A percentile compares a stretch with the other conserved stretches of the same genome.
Conservation (phyloP, 2,113 vertebrate species). For the Ibidorhyncha struthersii region DNA sequence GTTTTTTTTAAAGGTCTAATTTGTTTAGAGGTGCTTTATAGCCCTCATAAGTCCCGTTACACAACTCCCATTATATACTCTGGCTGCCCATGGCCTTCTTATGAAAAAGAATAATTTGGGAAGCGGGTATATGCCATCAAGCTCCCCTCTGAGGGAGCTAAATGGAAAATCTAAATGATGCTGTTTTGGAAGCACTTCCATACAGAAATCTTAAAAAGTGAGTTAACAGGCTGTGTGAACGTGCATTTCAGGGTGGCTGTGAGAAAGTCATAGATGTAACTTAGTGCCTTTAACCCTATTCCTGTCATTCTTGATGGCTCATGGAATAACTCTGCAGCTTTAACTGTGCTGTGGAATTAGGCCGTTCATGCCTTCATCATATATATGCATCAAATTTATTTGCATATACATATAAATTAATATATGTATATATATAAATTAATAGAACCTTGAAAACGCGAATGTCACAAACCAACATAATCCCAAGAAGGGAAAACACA, state of each 20-base stretch:
- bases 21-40: constrained; percentile 30
- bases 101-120: constrained; percentile 9
- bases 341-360: not conserved
- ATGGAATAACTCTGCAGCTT: not conserved
- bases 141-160: not conserved
- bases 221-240: not conserved
- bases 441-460: not conserved
- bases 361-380: not conserved
- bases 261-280: not conserved
- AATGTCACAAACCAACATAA: not conserved
- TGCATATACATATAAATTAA: not conserved
- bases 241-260: not conserved
- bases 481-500: not conserved
- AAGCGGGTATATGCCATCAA: not conserved
- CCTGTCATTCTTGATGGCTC: not conserved
- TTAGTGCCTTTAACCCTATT: not conserved
- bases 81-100: not conserved
- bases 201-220: not conserved
- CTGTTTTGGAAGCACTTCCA: not conserved
- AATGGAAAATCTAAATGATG: constrained; percentile 7
- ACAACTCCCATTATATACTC: not conserved
- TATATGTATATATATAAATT: not conserved
- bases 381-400: not conserved
- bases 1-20: not conserved
- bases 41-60: not conserved